These are phyloP conservation scores for Drosophila greeni DNA, from an alignment of 2,888 invertebrate species.

Conservation along the genomic window DNA sequence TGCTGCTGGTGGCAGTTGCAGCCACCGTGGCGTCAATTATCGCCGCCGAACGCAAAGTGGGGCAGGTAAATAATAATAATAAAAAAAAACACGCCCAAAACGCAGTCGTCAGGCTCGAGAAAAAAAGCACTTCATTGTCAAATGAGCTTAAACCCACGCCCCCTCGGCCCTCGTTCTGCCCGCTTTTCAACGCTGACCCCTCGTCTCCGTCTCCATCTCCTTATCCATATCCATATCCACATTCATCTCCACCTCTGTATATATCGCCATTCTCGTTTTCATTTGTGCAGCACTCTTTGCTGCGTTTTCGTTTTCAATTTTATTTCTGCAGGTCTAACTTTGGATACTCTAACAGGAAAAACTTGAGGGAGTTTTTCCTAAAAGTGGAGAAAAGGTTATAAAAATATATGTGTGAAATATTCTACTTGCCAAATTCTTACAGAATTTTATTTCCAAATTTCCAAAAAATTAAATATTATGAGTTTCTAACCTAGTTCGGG, in stretches of 20 bases:
- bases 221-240: background rate
- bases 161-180: slow-evolving; percentile 28
- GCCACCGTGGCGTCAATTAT: slow-evolving; percentile 73
- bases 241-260: slow-evolving; percentile 4
- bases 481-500: too few species aligned
- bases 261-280: slow-evolving; percentile 37
- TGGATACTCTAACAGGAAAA: background rate
- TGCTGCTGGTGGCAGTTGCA: slow-evolving; percentile 54
- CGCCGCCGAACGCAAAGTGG: slow-evolving; percentile 67
- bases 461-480: too few species aligned
- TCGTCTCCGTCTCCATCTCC: background rate
- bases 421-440: too few species aligned
- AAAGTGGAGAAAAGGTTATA: background rate
- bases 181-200: background rate
- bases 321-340: slow-evolving; percentile 12
- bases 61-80: slow-evolving; percentile 62
- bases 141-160: slow-evolving; percentile 67
- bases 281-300: slow-evolving; percentile 41
- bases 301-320: slow-evolving; percentile 41
- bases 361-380: background rate
- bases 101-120: slow-evolving; percentile 36
- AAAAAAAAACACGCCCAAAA: slow-evolving; percentile 51
- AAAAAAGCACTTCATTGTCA: slow-evolving; percentile 61
- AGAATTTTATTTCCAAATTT: too few species aligned
- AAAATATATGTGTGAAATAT: too few species aligned